Evolutionary conservation across 2,113 vertebrate genomes (phyloP).

Genomic region (Henicopernis longicauda): DNA sequence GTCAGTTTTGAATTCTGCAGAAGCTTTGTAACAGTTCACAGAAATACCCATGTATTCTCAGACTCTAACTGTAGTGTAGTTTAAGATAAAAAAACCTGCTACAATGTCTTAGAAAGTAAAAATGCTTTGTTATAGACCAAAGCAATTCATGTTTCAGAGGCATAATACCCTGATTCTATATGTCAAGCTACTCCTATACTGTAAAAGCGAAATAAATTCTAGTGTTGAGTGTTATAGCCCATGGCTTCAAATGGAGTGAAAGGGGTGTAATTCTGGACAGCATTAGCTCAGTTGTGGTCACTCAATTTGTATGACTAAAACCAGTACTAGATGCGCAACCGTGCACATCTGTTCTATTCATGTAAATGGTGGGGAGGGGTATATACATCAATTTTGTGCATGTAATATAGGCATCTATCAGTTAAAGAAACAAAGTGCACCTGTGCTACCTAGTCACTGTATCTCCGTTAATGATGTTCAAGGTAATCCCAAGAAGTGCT

Average conservation of each 20-base stretch:
- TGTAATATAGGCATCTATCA: not conserved
- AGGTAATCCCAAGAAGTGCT: not conserved
- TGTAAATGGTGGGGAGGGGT: accelerated
- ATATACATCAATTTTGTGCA: not conserved
- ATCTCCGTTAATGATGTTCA: not conserved
- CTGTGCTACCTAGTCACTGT: not conserved
- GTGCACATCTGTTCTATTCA: not conserved
- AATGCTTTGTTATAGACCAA: not conserved
- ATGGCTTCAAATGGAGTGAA: not conserved
- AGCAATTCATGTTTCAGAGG: not conserved
- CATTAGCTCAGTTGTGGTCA: not conserved
- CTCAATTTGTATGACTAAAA: not conserved
- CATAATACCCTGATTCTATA: not conserved
- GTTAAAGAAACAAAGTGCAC: not conserved
- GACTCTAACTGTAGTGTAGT: not conserved
- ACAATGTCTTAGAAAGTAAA: not conserved
- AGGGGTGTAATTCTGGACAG: not conserved
- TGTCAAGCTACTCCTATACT: not conserved
- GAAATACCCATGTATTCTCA: not conserved
- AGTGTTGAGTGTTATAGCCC: not conserved
- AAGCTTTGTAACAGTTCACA: not conserved
- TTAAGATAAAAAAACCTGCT: not conserved
- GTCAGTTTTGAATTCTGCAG: not conserved
- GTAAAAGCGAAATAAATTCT: not conserved
- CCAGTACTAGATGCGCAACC: not conserved